Base-by-base conservation (phyloP, 2,113 vertebrate genomes). In the Neolamprologus variostigma region DNA sequence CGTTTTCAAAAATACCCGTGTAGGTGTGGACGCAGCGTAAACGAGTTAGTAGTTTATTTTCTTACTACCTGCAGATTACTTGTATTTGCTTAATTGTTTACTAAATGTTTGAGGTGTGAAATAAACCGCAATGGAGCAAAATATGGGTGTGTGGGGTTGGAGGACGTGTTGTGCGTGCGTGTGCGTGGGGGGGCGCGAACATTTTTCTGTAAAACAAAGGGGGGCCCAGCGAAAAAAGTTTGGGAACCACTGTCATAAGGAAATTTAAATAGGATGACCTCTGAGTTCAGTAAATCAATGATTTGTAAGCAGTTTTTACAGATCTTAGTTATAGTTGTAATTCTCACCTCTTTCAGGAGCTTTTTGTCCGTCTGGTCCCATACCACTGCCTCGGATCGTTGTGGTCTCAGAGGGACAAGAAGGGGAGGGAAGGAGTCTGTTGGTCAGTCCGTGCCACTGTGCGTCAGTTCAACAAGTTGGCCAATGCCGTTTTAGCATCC, bases 401-500 rank as follows among this genome's bases (percentile, higher is more conserved):
- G 53, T 98, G 98, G 98, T 98, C 98, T 59, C 97, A 97, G 87
- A 95, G 98, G 83, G 98, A 97, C 81, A 97, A 97, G 93, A 97
- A 97, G 12, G 98, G 97, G 21, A 92, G 94, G 42, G 96, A 98
- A 79, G 96, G 96, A 3, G 95, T 96, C 2, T 98, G 98, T 11
- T 97, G 97, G 84, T 97, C 97, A 0, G 97, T 98, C 88, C 93
- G 98, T 89, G 98, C 98, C 81, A 98, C 98, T 5, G 94, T 98
- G 42, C 96, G 95, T 4, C 98, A 98, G 93, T 98, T 98, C 94
- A 98, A 98, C 96, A 96, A 95, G 50, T 92, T 98, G 95, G 96
- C 97, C 16, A 97, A 97, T 3, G 97, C 97, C 0, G 98, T 98
- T 21, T 93, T 97, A 7, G 96, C 97, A 5, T 98, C 98, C 23